Evolutionary conservation across 2,888 invertebrate genomes (phyloP), one percentile per base, ranked within the genome.

Genomic region (Prosapia bicincta): DNA sequence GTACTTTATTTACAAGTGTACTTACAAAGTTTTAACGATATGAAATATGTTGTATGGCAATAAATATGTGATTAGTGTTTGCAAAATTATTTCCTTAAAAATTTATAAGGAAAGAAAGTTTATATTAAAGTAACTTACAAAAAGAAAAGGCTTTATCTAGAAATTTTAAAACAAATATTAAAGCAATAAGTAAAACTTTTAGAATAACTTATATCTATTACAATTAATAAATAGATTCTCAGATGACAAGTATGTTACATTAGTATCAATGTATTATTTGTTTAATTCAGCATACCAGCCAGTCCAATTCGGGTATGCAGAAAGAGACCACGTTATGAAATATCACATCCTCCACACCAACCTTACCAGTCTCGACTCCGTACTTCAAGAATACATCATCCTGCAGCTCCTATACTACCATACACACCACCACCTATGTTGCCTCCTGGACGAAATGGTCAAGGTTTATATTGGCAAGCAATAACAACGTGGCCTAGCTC

Each of bases 361-460:
- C 79, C 81, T 74, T 81, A 81, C 79, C 85, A 89, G 84, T 86
- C 89, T 79, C 84, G 89, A 85, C 83, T 87, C 83, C 80, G 87
- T 84, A 83, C 87, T 82, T 83, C 89, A 84, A 74, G 87, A 85
- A 6, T 79, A 13, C 75, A 76, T 32, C 76, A 76, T 67, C 70
- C 76, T 15, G 77, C 78, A n/a, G 78, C 83, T 68, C 83, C 85
- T 10, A 87, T 88, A 26, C 87, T 90, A 13, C 89, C 90, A 77
- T 99, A 94, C 85, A 98, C 98, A 0, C 98, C 99, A 15, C 94
- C 96, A 28, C 99, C 99, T 0, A 94, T 99, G 83, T 87, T 99
- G 74, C 95, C 96, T 83, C 99, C 99, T 0, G 93, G 95, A 77
- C 89, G 99, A 79, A 91, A 92, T 79, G 97, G 97, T 0, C 89